Base-by-base conservation (phyloP, 2,113 vertebrate genomes). In the Ageneiosus marmoratus region DNA sequence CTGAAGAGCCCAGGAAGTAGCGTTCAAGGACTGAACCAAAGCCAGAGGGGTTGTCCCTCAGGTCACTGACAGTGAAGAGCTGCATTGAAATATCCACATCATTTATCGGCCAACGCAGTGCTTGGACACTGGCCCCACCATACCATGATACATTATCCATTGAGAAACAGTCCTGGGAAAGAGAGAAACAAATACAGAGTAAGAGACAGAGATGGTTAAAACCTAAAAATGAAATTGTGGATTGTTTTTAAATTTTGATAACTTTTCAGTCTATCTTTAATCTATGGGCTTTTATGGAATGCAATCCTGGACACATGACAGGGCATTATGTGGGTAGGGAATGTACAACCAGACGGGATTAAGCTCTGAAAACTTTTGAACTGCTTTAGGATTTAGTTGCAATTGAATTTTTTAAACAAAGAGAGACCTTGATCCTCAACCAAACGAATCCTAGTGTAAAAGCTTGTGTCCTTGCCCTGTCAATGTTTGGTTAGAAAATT, bases 81-180 rank as follows among this genome's bases (percentile, higher is more conserved):
- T 96, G 96, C 0, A 90, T 89, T 0, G 86, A 93, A 86, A 93
- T 89, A 34, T 96, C 92, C 1, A 93, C 92, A 0, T 88, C 48
- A 0, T 98, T 98, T 76, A 97, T 94, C 0, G 96, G 96, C 96
- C 96, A 97, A 22, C 87, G 95, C 86, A 95, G 95, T 41, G 93
- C 92, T 0, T 16, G 92, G 56, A 94, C 65, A 53, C 93, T 94
- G 0, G 91, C 94, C 3, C 96, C 96, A 0, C 96, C 96, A 0
- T 96, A 98, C 96, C 96, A 98, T 34, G 95, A 98, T 60, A 97
- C 53, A 0, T 98, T 97, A 46, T 87, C 88, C 96, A 98, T 98
- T 82, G 96, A 97, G 89, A 98, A 97, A 85, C 96, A 98, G 55
- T 97, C 94, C 96, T 98, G 91, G 41, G 55, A 87, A 27, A 85